Conservation (phyloP, 2,113 vertebrate genomes). For the Dromaius novaehollandiae region DNA sequence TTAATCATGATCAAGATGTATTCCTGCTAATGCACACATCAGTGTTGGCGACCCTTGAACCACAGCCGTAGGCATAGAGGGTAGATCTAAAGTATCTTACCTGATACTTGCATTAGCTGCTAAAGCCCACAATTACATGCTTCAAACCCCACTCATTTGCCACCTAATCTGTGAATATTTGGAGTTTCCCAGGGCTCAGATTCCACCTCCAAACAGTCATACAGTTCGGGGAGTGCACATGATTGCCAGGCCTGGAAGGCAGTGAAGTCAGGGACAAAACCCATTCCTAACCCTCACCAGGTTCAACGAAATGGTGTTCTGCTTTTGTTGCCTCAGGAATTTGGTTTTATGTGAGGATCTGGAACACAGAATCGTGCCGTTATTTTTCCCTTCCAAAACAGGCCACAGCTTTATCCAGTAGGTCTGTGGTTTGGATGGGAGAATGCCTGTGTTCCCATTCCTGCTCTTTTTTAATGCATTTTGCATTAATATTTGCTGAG, state of each 20-base stretch:
- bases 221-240: no score
- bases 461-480: neutral
- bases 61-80: neutral
- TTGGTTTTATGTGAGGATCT: neutral
- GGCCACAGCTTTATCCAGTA: fast-evolving
- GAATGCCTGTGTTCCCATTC: neutral
- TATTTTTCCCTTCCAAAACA: neutral
- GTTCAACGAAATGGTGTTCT: neutral
- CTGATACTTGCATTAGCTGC: neutral
- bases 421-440: neutral
- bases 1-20: no score
- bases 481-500: neutral
- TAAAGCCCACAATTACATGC: neutral
- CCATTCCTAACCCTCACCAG: neutral
- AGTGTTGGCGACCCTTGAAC: neutral
- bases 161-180: neutral
- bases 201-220: neutral
- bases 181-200: neutral
- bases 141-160: neutral
- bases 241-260: neutral
- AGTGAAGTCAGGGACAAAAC: neutral
- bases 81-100: neutral
- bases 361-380: neutral
- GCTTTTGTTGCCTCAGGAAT: neutral
- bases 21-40: fast-evolving